Evolutionary conservation across 2,113 vertebrate species (phyloP).

Genomic region (Perca fluviatilis): DNA sequence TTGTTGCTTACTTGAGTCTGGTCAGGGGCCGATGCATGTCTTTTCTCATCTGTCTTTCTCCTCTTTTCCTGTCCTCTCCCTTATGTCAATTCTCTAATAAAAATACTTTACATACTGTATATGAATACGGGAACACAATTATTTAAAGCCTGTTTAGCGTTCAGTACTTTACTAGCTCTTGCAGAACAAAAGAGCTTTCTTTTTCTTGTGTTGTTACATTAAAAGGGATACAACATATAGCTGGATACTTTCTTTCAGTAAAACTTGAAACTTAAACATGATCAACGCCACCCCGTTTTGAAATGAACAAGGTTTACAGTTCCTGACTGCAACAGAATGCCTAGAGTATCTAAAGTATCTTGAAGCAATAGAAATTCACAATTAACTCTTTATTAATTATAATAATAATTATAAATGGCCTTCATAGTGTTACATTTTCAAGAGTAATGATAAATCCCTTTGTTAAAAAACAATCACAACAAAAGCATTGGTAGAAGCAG

Average conservation of each 20-base stretch:
- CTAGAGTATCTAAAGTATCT: neutral
- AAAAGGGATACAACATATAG: neutral
- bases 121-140: neutral
- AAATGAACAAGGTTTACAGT: neutral
- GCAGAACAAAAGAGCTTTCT: neutral
- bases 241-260: too few species aligned
- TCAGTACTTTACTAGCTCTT: neutral
- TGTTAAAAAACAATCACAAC: neutral
- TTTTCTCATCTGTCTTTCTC: neutral
- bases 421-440: neutral
- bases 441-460: neutral
- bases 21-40: neutral
- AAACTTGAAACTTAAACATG: neutral
- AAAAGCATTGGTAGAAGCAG: conserved; percentile 12
- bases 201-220: neutral
- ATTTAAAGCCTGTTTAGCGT: too few species aligned
- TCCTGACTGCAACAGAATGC: neutral
- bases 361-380: neutral
- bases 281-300: neutral
- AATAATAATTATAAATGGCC: neutral
- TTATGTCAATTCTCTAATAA: neutral
- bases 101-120: neutral
- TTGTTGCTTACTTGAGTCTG: neutral
- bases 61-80: neutral
- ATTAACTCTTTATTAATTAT: neutral